Conservation (phyloP, 2,797 vertebrate species). For the Typhlichthys subterraneus region DNA sequence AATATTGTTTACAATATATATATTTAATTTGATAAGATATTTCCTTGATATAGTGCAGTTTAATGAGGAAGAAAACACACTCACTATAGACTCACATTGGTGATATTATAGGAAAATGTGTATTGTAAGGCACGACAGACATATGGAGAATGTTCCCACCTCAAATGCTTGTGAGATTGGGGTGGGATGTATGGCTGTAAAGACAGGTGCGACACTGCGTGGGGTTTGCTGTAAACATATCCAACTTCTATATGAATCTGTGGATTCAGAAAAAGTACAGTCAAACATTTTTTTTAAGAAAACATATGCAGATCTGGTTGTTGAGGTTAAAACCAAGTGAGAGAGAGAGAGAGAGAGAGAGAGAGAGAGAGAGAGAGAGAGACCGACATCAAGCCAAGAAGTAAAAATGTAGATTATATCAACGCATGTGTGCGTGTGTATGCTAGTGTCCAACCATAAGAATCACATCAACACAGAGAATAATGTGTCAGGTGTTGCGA, state of each 20-base stretch:
- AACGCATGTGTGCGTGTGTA: too few species aligned
- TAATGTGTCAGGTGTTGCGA: background rate
- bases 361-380: background rate
- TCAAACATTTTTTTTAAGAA: too few species aligned
- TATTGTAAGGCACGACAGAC: background rate
- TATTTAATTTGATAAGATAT: too few species aligned
- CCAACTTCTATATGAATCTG: too few species aligned
- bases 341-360: background rate
- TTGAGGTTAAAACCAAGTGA: background rate
- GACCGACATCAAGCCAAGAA: background rate
- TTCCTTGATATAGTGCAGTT: too few species aligned
- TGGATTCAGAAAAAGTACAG: too few species aligned
- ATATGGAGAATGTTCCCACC: slow-evolving; percentile 55
- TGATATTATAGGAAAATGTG: slow-evolving; percentile 31
- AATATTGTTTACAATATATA: too few species aligned
- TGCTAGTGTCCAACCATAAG: too few species aligned
- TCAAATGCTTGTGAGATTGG: slow-evolving; percentile 51
- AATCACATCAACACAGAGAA: background rate
- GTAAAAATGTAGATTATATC: too few species aligned
- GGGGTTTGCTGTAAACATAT: slow-evolving; percentile 50
- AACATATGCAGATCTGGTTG: too few species aligned
- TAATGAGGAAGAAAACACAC: too few species aligned
- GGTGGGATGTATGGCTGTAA: slow-evolving; percentile 47
- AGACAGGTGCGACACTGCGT: slow-evolving; percentile 42
- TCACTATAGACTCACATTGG: too few species aligned